Evolutionary conservation across 2,797 vertebrate genomes (phyloP), one percentile per base, ranked within the genome.

Genomic region (Tiaroga cobitis): DNA sequence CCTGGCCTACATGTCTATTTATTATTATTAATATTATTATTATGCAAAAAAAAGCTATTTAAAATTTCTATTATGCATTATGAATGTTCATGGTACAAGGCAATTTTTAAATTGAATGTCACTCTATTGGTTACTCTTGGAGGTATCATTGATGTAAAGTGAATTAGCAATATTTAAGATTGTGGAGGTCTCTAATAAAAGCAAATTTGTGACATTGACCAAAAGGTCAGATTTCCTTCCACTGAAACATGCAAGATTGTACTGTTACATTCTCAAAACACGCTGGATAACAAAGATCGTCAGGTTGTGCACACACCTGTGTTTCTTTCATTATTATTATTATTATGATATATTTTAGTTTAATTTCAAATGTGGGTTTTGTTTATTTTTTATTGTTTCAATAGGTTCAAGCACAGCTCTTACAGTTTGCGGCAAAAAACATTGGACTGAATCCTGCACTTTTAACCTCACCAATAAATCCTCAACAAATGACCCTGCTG

Each of bases 401-500:
- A 65, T 90, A 99, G 98, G 98, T 99, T 97, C 98, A 99, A 99
- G 98, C 98, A 99, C 98, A 99, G 97, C 98, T 99, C 97, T 97
- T 99, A 96, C 98, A 99, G 96, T 99, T 99, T 97, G 98, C 98
- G 97, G 98, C 98, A 97, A 99, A 99, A 99, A 99, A 98, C 96
- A 99, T 99, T 97, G 98, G 98, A 97, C 97, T 99, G 96, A 99
- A 98, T 95, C 98, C 98, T 98, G 98, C 98, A 99, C 98, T 99
- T 98, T 97, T 99, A 97, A 98, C 97, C 96, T 99, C 98, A 96
- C 98, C 98, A 97, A 97, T 99, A 97, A 99, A 98, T 95, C 98
- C 98, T 98, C 98, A 99, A 96, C 98, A 99, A 96, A 98, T 99
- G 98, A 99, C 97, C 95, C 97, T 99, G 96, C 96, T 99, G 95